Evolutionary conservation across 2,888 invertebrate genomes (phyloP), one percentile per base, ranked within the genome.

Genomic region (Bombylius discolor): DNA sequence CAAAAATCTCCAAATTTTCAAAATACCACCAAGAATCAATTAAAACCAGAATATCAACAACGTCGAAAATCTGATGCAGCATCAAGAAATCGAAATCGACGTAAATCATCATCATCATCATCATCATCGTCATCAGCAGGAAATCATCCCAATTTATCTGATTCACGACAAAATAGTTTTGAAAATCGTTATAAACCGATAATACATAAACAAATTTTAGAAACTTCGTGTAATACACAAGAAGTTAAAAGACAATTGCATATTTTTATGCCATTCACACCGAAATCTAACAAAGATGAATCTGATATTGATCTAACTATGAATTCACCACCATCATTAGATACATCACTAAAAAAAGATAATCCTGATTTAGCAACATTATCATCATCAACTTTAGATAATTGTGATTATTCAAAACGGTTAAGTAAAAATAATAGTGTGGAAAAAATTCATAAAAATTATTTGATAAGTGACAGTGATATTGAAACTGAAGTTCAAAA

Each of bases 191-290:
- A 64, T 52, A 60, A 60, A 50, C 48, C 62, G 13, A 58, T 65
- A 32, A 65, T 66, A 36, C 60, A 61, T 47, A 62, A 60, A 42
- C 63, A 64, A 57, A 63, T 64, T 51, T 56, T 63, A 49, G 64
- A 65, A 49, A 62, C 60, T 4, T 60, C 59, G 23, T 64, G 61
- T 49, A 64, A 64, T 51, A 53, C 66, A 14, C 69, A 68, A 32
- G 67, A 74, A 58, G 65, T 74, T 8, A 81, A 81, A 65, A 78
- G 81, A 61, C 86, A 89, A 66, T 75, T 87, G 44, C 87, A 87
- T 67, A 86, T 87, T 59, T 87, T 87, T 65, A 83, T 86, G 78
- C 86, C 86, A 11, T 42, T 42, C 11, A 11, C 8, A 42, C 11
- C 39, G 1, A 11, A 11, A 11, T 11, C 8, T 4, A 42, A 42